Evolutionary conservation across 2,797 vertebrate genomes (phyloP), one percentile per base, ranked within the genome.

Genomic region (Heterohyrax brucei): DNA sequence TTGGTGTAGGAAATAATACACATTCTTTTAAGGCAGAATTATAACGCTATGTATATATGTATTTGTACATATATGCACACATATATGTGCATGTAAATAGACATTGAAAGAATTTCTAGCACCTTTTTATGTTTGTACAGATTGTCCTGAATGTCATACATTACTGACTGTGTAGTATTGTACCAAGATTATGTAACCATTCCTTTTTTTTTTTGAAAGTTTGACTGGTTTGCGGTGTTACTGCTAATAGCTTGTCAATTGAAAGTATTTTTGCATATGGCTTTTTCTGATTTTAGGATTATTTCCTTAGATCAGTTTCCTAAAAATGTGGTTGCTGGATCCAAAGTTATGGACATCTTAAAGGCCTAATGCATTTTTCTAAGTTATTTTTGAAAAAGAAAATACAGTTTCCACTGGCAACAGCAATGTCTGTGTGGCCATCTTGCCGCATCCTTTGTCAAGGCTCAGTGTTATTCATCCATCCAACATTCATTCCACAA

Each of bases 331-430:
- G 82, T 75, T 70, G 30, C 70, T 39, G 19, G 73, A 86, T 73
- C 39, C n/a, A 66, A 91, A 80, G 72, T 61, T 62, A 68, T 46
- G 3, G 24, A 10, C 30, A 61, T 88, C 93, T 96, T 85, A 39
- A 72, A 93, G 72, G 7, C 46, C 33, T 75, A 30, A 61, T 95
- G 16, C 22, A 61, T 81, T 90, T 85, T 90, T 61, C 30, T 89
- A 78, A 95, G 89, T 89, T 81, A 77, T 21, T 68, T 92, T 91
- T 53, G 62, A 78, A 84, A 95, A 92, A 78, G 61, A 86, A 87
- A 79, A 78, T 64, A 66, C 1, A 61, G 0, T 91, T 95, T 88
- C 44, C 50, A 4, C 46, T 66, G 28, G 44, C 10, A 82, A 39
- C 59, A 76, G 48, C n/a, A 24, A 66, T 46, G 2, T 88, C 26